Conservation (phyloP, 1,140 invertebrate genomes). For the Rhopalosiphum padi region DNA sequence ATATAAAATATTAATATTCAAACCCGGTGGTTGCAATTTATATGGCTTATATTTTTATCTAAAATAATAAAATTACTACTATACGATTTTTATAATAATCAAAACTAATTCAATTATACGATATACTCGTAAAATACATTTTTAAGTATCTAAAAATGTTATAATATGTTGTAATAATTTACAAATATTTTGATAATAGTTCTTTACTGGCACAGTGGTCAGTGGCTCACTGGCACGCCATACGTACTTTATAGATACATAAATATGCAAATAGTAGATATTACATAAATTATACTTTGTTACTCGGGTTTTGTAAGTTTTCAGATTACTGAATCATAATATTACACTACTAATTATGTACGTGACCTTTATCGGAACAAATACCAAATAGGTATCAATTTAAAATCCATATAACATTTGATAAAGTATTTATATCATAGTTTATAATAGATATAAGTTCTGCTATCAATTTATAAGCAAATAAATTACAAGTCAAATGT, state of each 20-base stretch:
- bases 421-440: not conserved
- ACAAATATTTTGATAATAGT: not conserved
- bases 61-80: not conserved
- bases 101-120: not conserved
- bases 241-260: not conserved
- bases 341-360: not conserved
- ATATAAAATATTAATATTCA: not conserved
- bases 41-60: not conserved
- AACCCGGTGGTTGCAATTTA: not conserved
- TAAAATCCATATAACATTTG: not conserved
- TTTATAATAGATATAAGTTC: not conserved
- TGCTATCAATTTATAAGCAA: not conserved
- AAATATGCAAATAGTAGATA: not conserved
- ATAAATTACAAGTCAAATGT: not conserved
- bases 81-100: not conserved
- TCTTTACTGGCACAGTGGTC: not conserved
- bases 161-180: not conserved
- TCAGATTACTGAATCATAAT: not conserved
- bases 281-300: not conserved
- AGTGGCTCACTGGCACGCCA: not conserved
- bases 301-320: not conserved
- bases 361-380: not conserved
- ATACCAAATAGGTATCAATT: not conserved
- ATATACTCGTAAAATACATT: not conserved
- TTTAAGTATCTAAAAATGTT: not conserved